phyloP scores from a whole-genome alignment of 64 coral and sea anemone genomes.

The Stichodactyla helianthus region DNA sequence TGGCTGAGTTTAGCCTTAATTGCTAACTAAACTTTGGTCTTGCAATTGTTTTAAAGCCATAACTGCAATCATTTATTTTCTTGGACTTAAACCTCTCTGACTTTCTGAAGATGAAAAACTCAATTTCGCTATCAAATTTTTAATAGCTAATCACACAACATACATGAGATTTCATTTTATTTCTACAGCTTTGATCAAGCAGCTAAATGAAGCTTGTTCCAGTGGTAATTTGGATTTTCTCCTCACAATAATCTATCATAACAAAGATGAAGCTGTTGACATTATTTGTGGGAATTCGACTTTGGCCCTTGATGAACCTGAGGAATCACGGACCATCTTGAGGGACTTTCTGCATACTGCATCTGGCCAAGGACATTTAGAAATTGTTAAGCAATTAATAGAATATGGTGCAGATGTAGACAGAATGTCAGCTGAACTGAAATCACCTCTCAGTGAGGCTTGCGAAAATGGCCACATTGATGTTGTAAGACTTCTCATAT shows the following conservation, averaged over 20 bases:
- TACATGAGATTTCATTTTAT: neutral
- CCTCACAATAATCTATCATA: conserved; percentile 63
- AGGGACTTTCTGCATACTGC: conserved; percentile 49
- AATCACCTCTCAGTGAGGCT: conserved; percentile 73
- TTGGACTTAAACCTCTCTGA: too few relatives aligned
- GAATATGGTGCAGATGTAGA: conserved; percentile 77
- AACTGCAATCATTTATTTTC: too few relatives aligned
- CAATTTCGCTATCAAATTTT: too few relatives aligned
- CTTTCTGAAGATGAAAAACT: too few relatives aligned
- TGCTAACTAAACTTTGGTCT: too few relatives aligned
- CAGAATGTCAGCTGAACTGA: conserved; percentile 16
- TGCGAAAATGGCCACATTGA: conserved; percentile 66
- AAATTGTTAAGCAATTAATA: conserved; percentile 72
- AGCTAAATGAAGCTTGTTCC: conserved; percentile 59
- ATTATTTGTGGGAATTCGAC: conserved; percentile 10
- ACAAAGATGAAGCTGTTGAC: conserved; percentile 43
- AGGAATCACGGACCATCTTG: conserved; percentile 7
- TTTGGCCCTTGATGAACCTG: neutral
- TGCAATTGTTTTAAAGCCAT: too few relatives aligned
- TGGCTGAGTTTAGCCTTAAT: too few relatives aligned
- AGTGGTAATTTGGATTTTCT: conserved; percentile 81
- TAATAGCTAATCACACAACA: too few relatives aligned
- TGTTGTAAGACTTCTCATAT: conserved; percentile 62
- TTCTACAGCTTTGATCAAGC: conserved; percentile 56
- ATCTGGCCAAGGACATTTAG: conserved; percentile 71